Percentiles rank a stretch among this genome's conserved stretches.
Evolutionary conservation across 2,797 vertebrate species (phyloP).

Genomic region (Pipistrellus nathusii): DNA sequence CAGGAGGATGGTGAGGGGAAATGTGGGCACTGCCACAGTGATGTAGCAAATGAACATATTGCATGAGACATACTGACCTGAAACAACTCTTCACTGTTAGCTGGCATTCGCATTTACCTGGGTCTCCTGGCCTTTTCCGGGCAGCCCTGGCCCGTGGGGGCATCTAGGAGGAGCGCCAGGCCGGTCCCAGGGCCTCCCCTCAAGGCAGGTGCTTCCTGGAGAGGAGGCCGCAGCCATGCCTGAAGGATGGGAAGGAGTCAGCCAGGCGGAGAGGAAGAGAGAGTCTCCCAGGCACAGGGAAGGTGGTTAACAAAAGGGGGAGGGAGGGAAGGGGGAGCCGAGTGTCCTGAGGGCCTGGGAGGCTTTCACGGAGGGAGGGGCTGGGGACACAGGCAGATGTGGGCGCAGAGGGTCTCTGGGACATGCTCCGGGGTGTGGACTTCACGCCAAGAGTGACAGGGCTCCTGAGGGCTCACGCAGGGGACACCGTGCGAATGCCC

Average conservation of each 20-base stretch:
- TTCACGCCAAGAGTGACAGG: neutral
- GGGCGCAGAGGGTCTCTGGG: neutral
- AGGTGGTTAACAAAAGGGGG: neutral
- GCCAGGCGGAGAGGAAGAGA: neutral
- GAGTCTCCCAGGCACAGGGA: neutral
- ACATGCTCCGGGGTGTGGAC: neutral
- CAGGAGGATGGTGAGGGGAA: accelerated
- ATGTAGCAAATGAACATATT: neutral
- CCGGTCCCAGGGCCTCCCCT: neutral
- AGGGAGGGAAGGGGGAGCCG: no score
- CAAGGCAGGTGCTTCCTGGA: neutral
- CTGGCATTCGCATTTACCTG: neutral
- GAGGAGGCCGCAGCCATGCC: accelerated
- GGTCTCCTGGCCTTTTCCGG: neutral
- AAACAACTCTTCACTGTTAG: neutral
- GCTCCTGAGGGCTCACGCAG: neutral
- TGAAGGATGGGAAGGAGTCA: neutral
- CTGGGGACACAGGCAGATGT: neutral
- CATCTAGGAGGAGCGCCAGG: neutral
- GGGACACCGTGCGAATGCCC: no score
- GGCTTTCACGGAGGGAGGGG: neutral
- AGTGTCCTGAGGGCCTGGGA: neutral
- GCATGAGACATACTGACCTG: neutral
- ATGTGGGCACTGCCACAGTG: neutral
- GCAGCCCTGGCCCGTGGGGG: neutral